A percentile compares a stretch with the other conserved stretches of the same genome.
phyloP scores from a whole-genome alignment of 1,140 invertebrate species.

The Drosophila novamexicana region DNA sequence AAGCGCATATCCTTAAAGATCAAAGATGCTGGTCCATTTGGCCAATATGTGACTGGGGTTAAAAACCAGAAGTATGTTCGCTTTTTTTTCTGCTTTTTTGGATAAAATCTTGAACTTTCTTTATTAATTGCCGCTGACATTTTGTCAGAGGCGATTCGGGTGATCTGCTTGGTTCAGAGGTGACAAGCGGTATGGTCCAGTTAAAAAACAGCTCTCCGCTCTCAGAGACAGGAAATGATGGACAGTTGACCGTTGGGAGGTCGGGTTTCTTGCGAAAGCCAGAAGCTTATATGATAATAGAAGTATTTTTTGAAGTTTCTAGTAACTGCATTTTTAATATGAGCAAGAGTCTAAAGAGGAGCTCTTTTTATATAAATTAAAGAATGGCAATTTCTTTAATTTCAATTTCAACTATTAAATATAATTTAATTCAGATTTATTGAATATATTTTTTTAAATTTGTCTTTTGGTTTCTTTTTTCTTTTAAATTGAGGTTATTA shows the following conservation, averaged over 20 bases:
- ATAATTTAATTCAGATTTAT: too few species aligned
- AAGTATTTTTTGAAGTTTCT: conserved; percentile 2
- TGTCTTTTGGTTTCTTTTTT: too few species aligned
- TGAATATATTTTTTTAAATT: too few species aligned
- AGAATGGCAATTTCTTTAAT: too few species aligned
- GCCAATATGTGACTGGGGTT: conserved; percentile 32
- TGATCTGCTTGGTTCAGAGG: conserved; percentile 45
- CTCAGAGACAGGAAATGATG: conserved; percentile 44
- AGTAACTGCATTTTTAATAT: not conserved
- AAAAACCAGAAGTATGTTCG: conserved; percentile 52
- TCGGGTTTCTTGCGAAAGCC: conserved; percentile 18
- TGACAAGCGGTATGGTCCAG: conserved; percentile 69
- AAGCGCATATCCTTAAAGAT: conserved; percentile 43
- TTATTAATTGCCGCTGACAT: conserved; percentile 71
- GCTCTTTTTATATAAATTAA: too few species aligned
- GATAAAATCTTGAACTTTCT: conserved; percentile 69
- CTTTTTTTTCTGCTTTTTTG: conserved; percentile 26
- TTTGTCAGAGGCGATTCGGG: conserved; percentile 17
- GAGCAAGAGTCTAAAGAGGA: not conserved
- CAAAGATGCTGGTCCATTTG: conserved; percentile 56
- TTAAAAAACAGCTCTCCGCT: conserved; percentile 25
- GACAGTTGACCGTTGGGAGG: conserved; percentile 73
- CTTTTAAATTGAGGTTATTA: too few species aligned
- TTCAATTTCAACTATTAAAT: too few species aligned
- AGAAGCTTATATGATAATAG: not conserved